Evolutionary conservation across 2,888 invertebrate genomes (phyloP), one percentile per base, ranked within the genome.

Genomic region (Dasysyrphus albostriatus): DNA sequence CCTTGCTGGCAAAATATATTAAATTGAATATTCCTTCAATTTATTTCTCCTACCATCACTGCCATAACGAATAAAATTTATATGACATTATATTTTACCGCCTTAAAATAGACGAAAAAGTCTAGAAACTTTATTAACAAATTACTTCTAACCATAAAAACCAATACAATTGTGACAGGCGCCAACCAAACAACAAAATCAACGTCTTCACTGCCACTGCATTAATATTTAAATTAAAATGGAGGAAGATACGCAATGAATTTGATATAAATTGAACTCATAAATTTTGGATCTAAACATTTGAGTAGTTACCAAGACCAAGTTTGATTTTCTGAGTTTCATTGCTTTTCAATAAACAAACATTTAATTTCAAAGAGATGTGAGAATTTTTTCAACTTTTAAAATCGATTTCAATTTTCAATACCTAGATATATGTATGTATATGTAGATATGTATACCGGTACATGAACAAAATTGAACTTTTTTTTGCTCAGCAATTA

Each of bases 371-470:
- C 5, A 19, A 56, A 73, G 58, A 39, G 58, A 39, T 69, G 44
- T 63, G 3, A 6, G 42, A 39, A 63, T 37, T 37, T 37, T 37
- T 37, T 37, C 9, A 44, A 67, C 1, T 58, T 77, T 72, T 65
- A 72, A 82, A 83, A 83, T 76, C 77, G 56, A 82, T 82, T 72
- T 72, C 49, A 65, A 73, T 32, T 24, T 24, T 24, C n/a, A n/a
- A n/a, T n/a, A n/a, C n/a, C n/a, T n/a, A n/a, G n/a, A n/a, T n/a
- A n/a, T n/a, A n/a, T n/a, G n/a, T n/a, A n/a, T n/a, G n/a, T n/a
- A n/a, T n/a, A n/a, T n/a, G n/a, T n/a, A n/a, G n/a, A n/a, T n/a
- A n/a, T 3, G 24, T 24, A 24, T 24, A 3, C 24, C 3, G 1
- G 24, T 24, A 24, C 24, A 24, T 1, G 24, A 24, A 3, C 3